These are phyloP conservation scores for Pelvicachromis taeniatus DNA, from an alignment of 2,113 vertebrate species.

Conservation along the genomic window DNA sequence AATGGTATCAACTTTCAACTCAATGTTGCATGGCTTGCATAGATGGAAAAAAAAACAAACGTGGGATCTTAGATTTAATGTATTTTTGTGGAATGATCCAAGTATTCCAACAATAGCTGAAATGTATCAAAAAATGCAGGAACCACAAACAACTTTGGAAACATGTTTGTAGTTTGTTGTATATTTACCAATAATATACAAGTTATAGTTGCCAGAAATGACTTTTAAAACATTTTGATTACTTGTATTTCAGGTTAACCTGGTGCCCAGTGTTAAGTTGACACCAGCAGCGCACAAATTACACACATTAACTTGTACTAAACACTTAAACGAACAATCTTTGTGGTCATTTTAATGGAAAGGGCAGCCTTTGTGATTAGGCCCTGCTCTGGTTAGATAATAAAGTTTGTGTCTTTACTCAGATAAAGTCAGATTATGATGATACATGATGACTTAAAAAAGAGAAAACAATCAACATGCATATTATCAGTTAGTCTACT, in stretches of 20 bases:
- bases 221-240: not conserved
- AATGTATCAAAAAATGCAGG: not conserved
- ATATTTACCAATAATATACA: not conserved
- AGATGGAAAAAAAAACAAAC: not conserved
- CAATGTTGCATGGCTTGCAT: rapidly evolving
- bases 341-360: not conserved
- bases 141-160: not conserved
- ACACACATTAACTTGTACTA: not conserved
- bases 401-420: not conserved
- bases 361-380: not conserved
- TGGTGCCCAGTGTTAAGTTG: not conserved
- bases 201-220: not conserved
- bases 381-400: not conserved
- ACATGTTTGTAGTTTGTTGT: not conserved
- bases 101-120: not conserved
- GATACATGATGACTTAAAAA: not conserved
- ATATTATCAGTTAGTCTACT: not conserved
- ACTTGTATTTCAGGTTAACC: not conserved
- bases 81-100: not conserved
- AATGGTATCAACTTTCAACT: not conserved
- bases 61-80: not conserved
- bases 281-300: not conserved
- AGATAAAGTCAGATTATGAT: not conserved
- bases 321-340: rapidly evolving
- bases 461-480: no score